Evolutionary conservation across 2,113 vertebrate genomes (phyloP).

Genomic region (Mystacornis crossleyi): DNA sequence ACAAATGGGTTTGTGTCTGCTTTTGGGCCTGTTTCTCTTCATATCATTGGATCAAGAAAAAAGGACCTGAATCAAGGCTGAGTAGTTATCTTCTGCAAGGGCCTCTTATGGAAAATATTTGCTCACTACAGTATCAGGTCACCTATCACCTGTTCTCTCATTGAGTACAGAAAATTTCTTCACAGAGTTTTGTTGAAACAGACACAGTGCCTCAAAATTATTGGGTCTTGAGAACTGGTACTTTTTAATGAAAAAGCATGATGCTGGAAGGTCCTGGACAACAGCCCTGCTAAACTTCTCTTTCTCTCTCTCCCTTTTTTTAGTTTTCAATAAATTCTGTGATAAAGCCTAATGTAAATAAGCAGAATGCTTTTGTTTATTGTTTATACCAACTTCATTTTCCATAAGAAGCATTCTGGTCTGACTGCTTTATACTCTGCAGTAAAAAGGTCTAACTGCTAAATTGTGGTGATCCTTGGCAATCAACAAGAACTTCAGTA

Average conservation of each 20-base stretch:
- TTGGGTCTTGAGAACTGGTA: not conserved
- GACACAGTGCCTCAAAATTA: not conserved
- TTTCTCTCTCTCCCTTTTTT: not conserved
- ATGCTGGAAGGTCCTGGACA: not conserved
- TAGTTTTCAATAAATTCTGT: not conserved
- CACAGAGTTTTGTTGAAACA: not conserved
- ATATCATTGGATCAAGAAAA: not conserved
- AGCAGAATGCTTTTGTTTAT: not conserved
- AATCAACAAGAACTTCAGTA: not conserved
- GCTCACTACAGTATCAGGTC: not conserved
- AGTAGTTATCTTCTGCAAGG: not conserved
- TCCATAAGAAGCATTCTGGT: not conserved
- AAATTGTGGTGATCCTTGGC: not conserved
- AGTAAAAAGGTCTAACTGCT: not conserved
- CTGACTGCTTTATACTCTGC: not conserved
- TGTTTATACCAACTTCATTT: not conserved
- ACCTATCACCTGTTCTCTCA: not conserved
- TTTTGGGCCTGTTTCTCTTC: not conserved
- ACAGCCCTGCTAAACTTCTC: accelerated
- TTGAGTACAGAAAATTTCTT: not conserved
- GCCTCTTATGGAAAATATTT: not conserved
- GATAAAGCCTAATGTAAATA: not conserved
- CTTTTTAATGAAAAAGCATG: not conserved
- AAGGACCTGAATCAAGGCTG: not conserved
- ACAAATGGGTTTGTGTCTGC: not conserved